Evolutionary conservation across 2,113 vertebrate species (phyloP).

Genomic region (Pseudopipra pipra): DNA sequence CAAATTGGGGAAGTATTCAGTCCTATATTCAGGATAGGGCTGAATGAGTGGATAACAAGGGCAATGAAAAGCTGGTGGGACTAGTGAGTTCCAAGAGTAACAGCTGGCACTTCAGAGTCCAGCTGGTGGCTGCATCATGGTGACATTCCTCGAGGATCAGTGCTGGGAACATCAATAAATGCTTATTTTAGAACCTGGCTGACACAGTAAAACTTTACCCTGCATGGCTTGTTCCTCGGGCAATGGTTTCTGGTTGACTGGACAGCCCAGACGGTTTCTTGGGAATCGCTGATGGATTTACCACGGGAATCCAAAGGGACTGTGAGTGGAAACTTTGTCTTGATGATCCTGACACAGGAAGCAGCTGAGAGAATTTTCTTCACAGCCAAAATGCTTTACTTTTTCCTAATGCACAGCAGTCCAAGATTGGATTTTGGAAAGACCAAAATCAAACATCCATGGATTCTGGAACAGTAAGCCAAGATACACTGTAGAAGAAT

Average conservation of each 20-base stretch:
- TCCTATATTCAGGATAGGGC: not conserved
- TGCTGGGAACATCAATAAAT: not conserved
- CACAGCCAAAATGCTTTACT: not conserved
- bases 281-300: not conserved
- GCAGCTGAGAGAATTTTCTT: not conserved
- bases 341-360: not conserved
- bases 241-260: not conserved
- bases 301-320: not conserved
- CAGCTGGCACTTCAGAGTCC: not conserved
- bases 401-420: conserved; percentile 2
- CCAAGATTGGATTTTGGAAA: not conserved
- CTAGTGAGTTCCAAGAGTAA: not conserved
- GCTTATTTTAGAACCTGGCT: not conserved
- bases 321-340: not conserved
- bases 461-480: not conserved
- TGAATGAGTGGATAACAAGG: not conserved
- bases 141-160: not conserved
- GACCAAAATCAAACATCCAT: not conserved
- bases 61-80: not conserved
- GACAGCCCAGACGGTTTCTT: not conserved
- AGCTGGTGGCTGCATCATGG: not conserved
- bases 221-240: not conserved
- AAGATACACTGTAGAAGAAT: not conserved
- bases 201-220: not conserved
- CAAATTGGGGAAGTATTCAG: not conserved